These are phyloP conservation scores for Chironomus riparius DNA, from an alignment of 2,888 invertebrate genomes.

Conservation along the genomic window DNA sequence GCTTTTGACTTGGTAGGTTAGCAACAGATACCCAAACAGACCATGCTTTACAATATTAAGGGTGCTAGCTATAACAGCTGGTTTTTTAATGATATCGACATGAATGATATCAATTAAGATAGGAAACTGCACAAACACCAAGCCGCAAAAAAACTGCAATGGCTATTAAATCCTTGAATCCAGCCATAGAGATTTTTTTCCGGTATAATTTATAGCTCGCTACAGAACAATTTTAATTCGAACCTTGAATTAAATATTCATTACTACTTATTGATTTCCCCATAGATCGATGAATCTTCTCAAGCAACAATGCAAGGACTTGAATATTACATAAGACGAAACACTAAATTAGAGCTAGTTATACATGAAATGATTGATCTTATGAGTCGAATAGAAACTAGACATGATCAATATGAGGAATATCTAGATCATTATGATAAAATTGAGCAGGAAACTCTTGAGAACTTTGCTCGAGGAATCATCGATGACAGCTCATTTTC, in stretches of 20 bases:
- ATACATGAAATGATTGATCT: conserved; percentile 54
- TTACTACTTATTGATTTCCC: background rate
- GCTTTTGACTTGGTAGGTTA: too few species aligned
- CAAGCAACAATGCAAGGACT: conserved; percentile 38
- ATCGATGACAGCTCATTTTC: conserved; percentile 59
- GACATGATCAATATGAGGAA: conserved; percentile 51
- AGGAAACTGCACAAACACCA: too few species aligned
- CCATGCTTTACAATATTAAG: too few species aligned
- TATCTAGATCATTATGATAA: conserved; percentile 47
- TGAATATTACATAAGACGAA: conserved; percentile 32
- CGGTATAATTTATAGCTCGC: too few species aligned
- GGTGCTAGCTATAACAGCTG: too few species aligned
- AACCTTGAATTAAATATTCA: too few species aligned
- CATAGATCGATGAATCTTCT: conserved; percentile 25
- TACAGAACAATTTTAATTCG: too few species aligned
- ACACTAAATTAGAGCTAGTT: conserved; percentile 49
- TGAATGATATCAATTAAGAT: too few species aligned
- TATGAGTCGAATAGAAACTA: conserved; percentile 50
- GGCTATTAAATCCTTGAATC: too few species aligned
- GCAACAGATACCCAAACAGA: too few species aligned
- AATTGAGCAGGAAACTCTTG: conserved; percentile 55
- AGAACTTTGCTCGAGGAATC: conserved; percentile 60
- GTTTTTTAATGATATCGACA: too few species aligned
- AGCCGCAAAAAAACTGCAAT: too few species aligned
- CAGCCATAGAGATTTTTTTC: background rate